phyloP scores from a whole-genome alignment of 2,113 vertebrate species.

The Otolemur garnettii region DNA sequence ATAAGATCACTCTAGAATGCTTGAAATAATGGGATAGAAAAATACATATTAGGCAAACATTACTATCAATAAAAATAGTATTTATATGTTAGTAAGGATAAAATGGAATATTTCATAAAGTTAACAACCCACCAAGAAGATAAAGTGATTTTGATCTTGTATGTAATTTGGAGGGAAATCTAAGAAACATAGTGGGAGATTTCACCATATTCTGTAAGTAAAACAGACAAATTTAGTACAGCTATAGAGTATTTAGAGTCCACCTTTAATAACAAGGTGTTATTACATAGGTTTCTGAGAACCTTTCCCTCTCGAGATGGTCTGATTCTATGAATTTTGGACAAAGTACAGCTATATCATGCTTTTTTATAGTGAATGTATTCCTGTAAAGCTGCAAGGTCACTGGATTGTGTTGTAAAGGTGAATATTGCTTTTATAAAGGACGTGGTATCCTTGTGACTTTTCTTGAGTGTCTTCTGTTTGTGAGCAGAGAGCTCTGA shows the following conservation, averaged over 20 bases:
- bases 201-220: conserved; percentile 21
- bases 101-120: conserved; percentile 18
- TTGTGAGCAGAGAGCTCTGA: conserved; percentile 2
- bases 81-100: conserved; percentile 1
- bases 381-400: neutral
- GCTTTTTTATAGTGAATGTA: neutral
- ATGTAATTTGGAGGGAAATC: neutral
- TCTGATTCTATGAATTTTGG: neutral
- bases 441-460: neutral
- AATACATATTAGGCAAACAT: neutral
- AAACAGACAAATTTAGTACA: neutral
- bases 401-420: neutral
- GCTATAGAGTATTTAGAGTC: neutral
- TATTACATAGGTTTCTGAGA: conserved; percentile 4
- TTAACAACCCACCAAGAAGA: conserved; percentile 12
- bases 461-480: neutral
- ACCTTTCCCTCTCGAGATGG: neutral
- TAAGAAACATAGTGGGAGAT: neutral
- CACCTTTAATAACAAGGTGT: conserved; percentile 1
- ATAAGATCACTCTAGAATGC: neutral
- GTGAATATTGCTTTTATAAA: neutral
- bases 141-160: neutral
- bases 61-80: conserved; percentile 12
- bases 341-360: neutral
- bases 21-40: conserved; percentile 27